Percentiles rank a stretch among this genome's conserved stretches.
These are phyloP conservation scores for Drosophila setosimentum DNA, from an alignment of 2,888 invertebrate genomes.

Conservation along the genomic window DNA sequence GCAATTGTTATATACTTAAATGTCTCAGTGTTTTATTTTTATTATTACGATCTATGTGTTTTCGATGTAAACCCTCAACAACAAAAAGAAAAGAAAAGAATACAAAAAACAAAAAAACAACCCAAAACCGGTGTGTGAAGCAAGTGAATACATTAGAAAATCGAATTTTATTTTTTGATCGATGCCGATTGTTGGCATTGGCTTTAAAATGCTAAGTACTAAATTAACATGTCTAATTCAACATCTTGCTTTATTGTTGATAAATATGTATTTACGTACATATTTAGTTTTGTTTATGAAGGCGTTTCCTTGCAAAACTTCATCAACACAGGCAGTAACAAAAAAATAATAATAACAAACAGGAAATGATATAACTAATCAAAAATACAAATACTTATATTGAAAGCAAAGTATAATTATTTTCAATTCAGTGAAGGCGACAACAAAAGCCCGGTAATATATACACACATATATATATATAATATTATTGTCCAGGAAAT, in stretches of 20 bases:
- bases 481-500: slow-evolving; percentile 62
- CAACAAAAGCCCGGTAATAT: slow-evolving; percentile 38
- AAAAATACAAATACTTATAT: slow-evolving; percentile 47
- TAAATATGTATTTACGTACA: slow-evolving; percentile 1
- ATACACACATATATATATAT: slow-evolving; percentile 39
- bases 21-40: slow-evolving; percentile 49
- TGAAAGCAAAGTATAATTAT: slow-evolving; percentile 63
- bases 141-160: slow-evolving; percentile 31
- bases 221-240: slow-evolving; percentile 24
- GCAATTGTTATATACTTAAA: slow-evolving; percentile 54
- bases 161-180: slow-evolving; percentile 35
- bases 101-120: neutral
- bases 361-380: slow-evolving; percentile 58
- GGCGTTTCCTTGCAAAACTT: slow-evolving; percentile 13
- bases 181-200: slow-evolving; percentile 39
- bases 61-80: slow-evolving; percentile 38
- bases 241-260: slow-evolving; percentile 42
- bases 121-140: slow-evolving; percentile 51
- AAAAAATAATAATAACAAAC: slow-evolving; percentile 9
- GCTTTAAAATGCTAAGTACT: slow-evolving; percentile 37
- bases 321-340: slow-evolving; percentile 19
- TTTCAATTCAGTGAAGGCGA: slow-evolving; percentile 59
- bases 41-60: slow-evolving; percentile 49
- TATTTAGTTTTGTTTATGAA: slow-evolving; percentile 19
- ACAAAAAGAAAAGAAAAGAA: neutral